Evolutionary conservation across 2,797 vertebrate species (phyloP).

Genomic region (Rallus crepitans): DNA sequence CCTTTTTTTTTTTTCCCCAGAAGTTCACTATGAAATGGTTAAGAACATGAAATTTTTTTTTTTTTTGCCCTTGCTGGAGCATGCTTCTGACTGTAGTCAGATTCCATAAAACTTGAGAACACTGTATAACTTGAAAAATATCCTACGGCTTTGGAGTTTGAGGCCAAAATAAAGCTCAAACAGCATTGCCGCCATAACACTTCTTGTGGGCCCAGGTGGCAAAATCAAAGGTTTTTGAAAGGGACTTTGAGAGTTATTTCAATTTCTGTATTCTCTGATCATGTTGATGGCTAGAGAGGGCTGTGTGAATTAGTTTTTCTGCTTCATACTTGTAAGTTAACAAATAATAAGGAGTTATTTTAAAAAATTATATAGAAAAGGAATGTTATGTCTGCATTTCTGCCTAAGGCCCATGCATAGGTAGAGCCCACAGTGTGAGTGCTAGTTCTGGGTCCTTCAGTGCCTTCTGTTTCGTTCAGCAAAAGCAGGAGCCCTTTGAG

Average conservation of each 20-base stretch:
- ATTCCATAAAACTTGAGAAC: constrained; percentile 24
- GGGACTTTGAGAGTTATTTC: background rate
- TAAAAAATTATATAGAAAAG: background rate
- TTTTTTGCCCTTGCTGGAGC: background rate
- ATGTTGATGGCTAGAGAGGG: background rate
- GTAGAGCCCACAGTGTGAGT: background rate
- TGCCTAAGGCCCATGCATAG: background rate
- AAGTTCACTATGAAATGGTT: background rate
- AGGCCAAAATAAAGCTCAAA: constrained; percentile 44
- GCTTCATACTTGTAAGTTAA: background rate
- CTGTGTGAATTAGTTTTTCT: background rate
- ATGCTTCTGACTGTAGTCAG: constrained; percentile 1
- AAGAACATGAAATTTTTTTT: background rate
- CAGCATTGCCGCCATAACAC: background rate
- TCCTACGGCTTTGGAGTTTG: background rate
- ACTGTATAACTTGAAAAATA: constrained; percentile 3
- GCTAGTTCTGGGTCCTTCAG: background rate
- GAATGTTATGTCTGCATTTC: background rate
- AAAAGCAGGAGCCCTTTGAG: background rate
- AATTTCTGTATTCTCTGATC: background rate
- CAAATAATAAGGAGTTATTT: background rate
- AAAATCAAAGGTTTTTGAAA: background rate
- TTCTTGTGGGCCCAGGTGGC: background rate
- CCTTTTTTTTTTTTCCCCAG: background rate
- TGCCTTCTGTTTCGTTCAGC: background rate